Base-by-base conservation (phyloP, 2,888 invertebrate genomes). In the Trilocha varians region DNA sequence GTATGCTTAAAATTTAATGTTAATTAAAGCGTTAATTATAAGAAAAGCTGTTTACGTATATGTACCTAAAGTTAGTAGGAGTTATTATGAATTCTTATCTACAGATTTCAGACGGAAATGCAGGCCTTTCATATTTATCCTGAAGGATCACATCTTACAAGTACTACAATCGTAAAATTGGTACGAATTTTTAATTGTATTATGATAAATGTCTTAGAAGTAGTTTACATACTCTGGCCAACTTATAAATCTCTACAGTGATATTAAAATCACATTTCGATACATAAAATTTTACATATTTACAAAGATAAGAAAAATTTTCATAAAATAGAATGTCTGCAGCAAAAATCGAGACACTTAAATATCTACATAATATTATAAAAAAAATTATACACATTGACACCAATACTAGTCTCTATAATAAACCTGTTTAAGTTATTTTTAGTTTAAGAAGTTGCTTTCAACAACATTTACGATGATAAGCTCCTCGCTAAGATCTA, bases 201-300 rank as follows among this genome's bases (percentile, higher is more conserved):
- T 2, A 25, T 9, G 25, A 25, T 25, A 25, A 25, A 9, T 25
- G 25, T 25, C 11, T 25, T 25, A 25, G 25, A 25, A 25, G 6
- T 25, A 6, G 25, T 25, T 25, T 11, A 25, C 25, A 25, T 6
- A 18, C 8, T 25, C 25, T 25, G 6, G 11, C 11, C 6, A 4
- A 25, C 25, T 25, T 9, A 9, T 3, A 25, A 5, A 25, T 25
- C 25, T 6, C 25, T 3, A 36, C 39, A 53, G 42, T 46, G 39
- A 17, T 37, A 47, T 47, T 62, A 64, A 49, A 60, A 70, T 72
- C 66, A 70, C 68, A 60, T 61, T 62, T n/a, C n/a, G n/a, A n/a
- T 53, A 65, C 57, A 67, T 53, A 65, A 65, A 63, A 70, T 60
- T 66, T 70, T 77, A 77, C 76, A 77, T 77, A 76, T 78, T 70